Percentiles rank a stretch among this genome's conserved stretches.
Conservation (phyloP, 2,113 vertebrate genomes). For the Phycodurus eques region DNA sequence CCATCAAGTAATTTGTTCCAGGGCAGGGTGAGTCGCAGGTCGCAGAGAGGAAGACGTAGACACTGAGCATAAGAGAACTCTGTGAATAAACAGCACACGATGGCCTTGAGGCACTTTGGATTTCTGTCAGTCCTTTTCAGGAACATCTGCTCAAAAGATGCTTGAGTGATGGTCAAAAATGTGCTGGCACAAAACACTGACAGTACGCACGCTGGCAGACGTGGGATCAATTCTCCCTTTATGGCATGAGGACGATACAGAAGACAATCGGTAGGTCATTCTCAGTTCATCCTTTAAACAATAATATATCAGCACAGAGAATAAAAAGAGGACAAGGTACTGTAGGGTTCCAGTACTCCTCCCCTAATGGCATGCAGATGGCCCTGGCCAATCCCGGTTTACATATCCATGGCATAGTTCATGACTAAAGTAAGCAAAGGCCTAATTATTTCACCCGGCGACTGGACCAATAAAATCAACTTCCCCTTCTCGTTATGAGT, state of each 20-base stretch:
- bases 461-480: slow-evolving; percentile 76
- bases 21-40: slow-evolving; percentile 45
- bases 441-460: slow-evolving; percentile 76
- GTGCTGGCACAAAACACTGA: slow-evolving; percentile 61
- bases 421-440: slow-evolving; percentile 75
- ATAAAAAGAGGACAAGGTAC: slow-evolving; percentile 45
- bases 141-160: slow-evolving; percentile 74
- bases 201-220: slow-evolving; percentile 31
- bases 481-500: slow-evolving; percentile 75
- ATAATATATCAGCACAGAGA: slow-evolving; percentile 48
- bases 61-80: slow-evolving; percentile 51
- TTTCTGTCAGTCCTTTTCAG: slow-evolving; percentile 62
- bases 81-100: slow-evolving; percentile 31
- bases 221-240: slow-evolving; percentile 32
- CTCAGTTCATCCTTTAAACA: slow-evolving; percentile 51
- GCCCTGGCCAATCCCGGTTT: slow-evolving; percentile 72
- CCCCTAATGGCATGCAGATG: slow-evolving; percentile 76
- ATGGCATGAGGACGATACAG: slow-evolving; percentile 16
- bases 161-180: slow-evolving; percentile 72
- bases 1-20: slow-evolving; percentile 63
- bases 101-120: slow-evolving; percentile 65
- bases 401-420: slow-evolving; percentile 76
- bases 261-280: slow-evolving; percentile 49
- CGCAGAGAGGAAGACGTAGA: slow-evolving; percentile 33
- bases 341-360: slow-evolving; percentile 55